Evolutionary conservation across 2,113 vertebrate species (phyloP).

Genomic region (Rhagologus leucostigma): DNA sequence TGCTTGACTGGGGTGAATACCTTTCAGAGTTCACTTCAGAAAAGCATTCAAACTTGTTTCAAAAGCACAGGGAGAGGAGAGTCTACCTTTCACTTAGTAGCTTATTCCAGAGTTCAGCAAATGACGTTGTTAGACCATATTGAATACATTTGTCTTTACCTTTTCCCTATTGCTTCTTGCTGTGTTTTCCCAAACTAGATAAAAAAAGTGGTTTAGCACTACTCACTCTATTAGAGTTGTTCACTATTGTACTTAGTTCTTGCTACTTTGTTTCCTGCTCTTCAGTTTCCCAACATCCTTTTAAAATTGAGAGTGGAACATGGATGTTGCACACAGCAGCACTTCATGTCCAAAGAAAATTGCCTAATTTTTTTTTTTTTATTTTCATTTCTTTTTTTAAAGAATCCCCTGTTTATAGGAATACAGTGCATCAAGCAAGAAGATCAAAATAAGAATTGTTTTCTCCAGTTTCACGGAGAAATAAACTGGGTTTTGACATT

Average conservation of each 20-base stretch:
- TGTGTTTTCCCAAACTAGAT: background rate
- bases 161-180: background rate
- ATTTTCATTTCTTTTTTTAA: background rate
- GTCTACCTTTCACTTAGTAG: background rate
- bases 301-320: background rate
- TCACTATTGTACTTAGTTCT: background rate
- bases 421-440: background rate
- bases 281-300: background rate
- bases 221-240: background rate
- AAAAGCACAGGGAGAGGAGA: background rate
- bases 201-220: background rate
- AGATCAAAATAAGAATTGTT: background rate
- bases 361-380: background rate
- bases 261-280: background rate
- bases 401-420: background rate
- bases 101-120: background rate
- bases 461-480: background rate
- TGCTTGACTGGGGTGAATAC: background rate
- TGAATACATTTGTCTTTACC: background rate
- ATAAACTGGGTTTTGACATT: background rate
- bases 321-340: background rate
- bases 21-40: background rate
- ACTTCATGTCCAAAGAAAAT: background rate
- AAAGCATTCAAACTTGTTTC: background rate
- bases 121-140: background rate